Evolutionary conservation across 2,888 invertebrate species (phyloP), one percentile per base, ranked within the genome.

Genomic region (Melanchra persicariae): DNA sequence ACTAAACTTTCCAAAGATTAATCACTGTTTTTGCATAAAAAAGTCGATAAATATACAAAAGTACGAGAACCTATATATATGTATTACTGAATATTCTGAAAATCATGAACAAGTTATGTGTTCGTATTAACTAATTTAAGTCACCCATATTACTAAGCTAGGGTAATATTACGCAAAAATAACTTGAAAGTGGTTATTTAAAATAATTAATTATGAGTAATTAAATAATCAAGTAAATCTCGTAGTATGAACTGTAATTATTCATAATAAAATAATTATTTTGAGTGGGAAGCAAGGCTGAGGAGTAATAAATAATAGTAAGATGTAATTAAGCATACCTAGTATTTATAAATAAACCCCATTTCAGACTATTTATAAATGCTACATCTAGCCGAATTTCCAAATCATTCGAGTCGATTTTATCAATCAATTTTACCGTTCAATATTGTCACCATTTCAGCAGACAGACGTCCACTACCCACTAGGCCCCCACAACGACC

Each of bases 121-220:
- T n/a, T 30, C 19, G 40, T 3, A 51, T 30, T 67, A 22, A 34
- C 5, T 17, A 5, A 9, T 17, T 17, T 6, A n/a, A 37, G 3
- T 26, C 22, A 17, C 17, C 8, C 7, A 73, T 26, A 51, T 51
- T 22, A 37, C 10, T 3, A 26, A 52, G 8, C 6, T 30, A 8
- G n/a, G 24, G n/a, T 37, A 34, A 17, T 60, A 17, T 52, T 61
- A 37, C 43, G 10, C 10, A 24, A 52, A 52, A 26, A 37, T 45
- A 26, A 15, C 12, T 54, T 51, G 2, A 45, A 12, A 12, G 12
- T 8, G n/a, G 12, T 34, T 54, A n/a, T 72, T 51, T n/a, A 60
- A 12, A 30, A 26, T 68, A n/a, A n/a, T 30, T 24, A 54, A 73
- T 73, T 70, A 70, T 17, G 15, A 47, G 26, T 22, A 47, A 70